Evolutionary conservation across 2,888 invertebrate genomes (phyloP).

Genomic region (Ormyrus nitidulus): DNA sequence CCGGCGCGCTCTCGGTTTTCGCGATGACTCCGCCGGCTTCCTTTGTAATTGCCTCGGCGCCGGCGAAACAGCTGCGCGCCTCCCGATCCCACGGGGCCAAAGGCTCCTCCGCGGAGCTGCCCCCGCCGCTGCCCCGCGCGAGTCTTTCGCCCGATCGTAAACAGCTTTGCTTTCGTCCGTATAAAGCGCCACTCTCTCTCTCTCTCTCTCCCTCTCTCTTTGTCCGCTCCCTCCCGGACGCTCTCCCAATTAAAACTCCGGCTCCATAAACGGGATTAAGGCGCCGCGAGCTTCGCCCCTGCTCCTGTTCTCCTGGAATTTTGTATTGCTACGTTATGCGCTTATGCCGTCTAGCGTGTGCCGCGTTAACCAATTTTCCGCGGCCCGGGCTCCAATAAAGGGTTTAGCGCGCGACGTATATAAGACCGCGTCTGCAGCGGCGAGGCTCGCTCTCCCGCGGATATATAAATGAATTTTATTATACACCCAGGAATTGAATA

Average conservation of each 20-base stretch:
- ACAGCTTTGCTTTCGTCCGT: constrained; percentile 42
- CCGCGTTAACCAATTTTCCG: constrained; percentile 7
- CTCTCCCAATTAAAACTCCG: constrained; percentile 60
- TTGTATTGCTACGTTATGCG: constrained; percentile 20
- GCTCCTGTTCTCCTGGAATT: neutral
- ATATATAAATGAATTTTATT: no score
- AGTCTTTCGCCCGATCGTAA: constrained; percentile 29
- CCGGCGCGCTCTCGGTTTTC: constrained; percentile 59
- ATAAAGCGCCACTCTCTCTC: constrained; percentile 11
- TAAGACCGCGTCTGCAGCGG: neutral
- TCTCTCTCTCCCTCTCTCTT: constrained; percentile 22
- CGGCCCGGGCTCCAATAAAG: constrained; percentile 14
- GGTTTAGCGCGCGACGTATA: neutral
- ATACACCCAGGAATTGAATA: neutral
- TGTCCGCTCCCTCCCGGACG: constrained; percentile 4
- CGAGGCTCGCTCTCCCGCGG: no score
- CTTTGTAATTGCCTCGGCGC: constrained; percentile 71
- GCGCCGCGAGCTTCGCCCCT: neutral
- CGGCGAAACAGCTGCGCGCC: constrained; percentile 70
- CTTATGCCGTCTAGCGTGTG: constrained; percentile 10
- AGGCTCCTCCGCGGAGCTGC: constrained; percentile 20
- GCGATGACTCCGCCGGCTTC: constrained; percentile 56
- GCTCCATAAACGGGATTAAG: constrained; percentile 50
- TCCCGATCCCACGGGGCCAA: constrained; percentile 60
- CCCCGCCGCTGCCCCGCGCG: constrained; percentile 12